Evolutionary conservation across 2,888 invertebrate genomes (phyloP), one percentile per base, ranked within the genome.

Genomic region (Liopterus haemorrhoidalis): DNA sequence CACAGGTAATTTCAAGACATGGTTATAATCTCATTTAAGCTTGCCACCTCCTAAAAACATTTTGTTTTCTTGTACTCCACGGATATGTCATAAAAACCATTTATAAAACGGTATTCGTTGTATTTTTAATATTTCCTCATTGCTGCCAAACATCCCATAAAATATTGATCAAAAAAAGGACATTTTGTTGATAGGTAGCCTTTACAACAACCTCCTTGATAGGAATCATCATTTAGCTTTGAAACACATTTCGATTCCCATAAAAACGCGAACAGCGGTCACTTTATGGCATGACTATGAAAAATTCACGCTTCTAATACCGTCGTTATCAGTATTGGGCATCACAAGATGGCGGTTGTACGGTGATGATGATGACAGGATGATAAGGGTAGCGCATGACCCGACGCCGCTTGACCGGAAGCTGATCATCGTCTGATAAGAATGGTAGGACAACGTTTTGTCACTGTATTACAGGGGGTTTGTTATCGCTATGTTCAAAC

Each of bases 211-310:
- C 28, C 11, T 18, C 3, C 16, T 18, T 21, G 42, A 42, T 42
- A 19, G 36, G 21, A 28, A 42, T 42, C 41, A n/a, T n/a, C n/a
- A n/a, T n/a, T n/a, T n/a, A n/a, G n/a, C n/a, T n/a, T n/a, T n/a
- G 25, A 18, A 28, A 21, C 42, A 42, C 42, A 42, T 36, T 42
- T 42, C 25, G 42, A 42, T 42, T 42, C 42, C 28, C 42, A 42
- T 42, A 42, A 35, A 42, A 42, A 28, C 11, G 9, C 5, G 8
- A n/a, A 8, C 3, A 9, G 5, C n/a, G 19, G 15, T 9, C 19
- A 18, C 4, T 18, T 9, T 31, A 25, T 44, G 27, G 50, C 52
- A 52, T 50, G 52, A 50, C 52, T 52, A 52, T 50, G 50, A 52
- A 52, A 52, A 52, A 52, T 52, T 52, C 49, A 50, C 50, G 52